phyloP scores from a whole-genome alignment of 2,888 invertebrate species.

The Scelioninae gen. 1 region DNA sequence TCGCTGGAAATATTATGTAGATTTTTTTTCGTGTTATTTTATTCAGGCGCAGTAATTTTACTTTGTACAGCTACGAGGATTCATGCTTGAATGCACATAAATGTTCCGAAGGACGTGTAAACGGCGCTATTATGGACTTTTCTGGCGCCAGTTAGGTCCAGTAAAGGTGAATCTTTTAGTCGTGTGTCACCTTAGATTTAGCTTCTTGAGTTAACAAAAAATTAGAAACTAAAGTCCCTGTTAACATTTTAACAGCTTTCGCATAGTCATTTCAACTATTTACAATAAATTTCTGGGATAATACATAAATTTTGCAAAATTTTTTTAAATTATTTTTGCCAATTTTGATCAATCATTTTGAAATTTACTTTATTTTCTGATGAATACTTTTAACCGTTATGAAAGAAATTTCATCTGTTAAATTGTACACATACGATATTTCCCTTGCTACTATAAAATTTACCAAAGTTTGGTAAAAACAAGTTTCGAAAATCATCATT shows the following conservation, averaged over 20 bases:
- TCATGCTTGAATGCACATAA: constrained; percentile 68
- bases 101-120: constrained; percentile 68
- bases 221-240: no score
- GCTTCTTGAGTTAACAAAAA: constrained; percentile 55
- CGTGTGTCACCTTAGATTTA: constrained; percentile 57
- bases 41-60: constrained; percentile 53
- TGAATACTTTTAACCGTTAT: no score
- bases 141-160: constrained; percentile 68
- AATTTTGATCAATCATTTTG: no score
- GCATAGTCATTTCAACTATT: no score
- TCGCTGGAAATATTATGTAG: constrained; percentile 52
- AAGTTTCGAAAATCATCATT: constrained; percentile 30
- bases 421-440: no score
- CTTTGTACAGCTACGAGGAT: constrained; percentile 54
- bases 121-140: constrained; percentile 68
- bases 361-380: no score
- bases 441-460: not conserved
- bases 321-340: no score
- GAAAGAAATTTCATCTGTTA: no score
- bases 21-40: constrained; percentile 49
- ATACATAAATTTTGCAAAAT: no score
- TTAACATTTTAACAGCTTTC: no score
- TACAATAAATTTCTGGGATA: no score
- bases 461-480: constrained; percentile 19
- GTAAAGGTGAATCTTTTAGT: constrained; percentile 54